A percentile compares a stretch with the other conserved stretches of the same genome.
These are phyloP conservation scores for Zosterops pallidus DNA, from an alignment of 2,113 vertebrate genomes.

Conservation along the genomic window DNA sequence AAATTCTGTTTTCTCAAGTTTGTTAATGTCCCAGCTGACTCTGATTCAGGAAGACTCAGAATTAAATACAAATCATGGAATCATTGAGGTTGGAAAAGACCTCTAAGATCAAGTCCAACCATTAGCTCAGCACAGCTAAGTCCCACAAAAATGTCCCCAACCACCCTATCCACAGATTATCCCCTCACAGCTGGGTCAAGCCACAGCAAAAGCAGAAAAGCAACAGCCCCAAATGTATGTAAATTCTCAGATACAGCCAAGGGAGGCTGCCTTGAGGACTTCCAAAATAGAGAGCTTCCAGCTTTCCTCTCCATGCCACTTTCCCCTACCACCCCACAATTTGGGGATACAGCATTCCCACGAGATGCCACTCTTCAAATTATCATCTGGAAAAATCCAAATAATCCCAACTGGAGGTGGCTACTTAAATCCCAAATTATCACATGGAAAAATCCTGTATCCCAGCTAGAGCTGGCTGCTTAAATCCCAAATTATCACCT, in stretches of 20 bases:
- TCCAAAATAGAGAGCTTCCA: background rate
- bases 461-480: no score
- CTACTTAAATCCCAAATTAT: no score
- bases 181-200: background rate
- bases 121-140: background rate
- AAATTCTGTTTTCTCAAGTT: background rate
- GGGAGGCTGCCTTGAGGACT: background rate
- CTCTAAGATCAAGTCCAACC: background rate
- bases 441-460: no score
- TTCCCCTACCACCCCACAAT: fast-evolving
- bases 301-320: no score
- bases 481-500: no score
- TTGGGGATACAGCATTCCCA: fast-evolving
- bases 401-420: no score
- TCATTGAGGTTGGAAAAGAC: background rate
- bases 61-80: background rate
- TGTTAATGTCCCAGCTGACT: background rate
- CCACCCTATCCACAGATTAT: background rate
- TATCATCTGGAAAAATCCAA: no score
- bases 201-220: background rate
- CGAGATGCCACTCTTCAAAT: no score
- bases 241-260: background rate
- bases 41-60: background rate
- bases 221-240: fast-evolving
- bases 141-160: background rate